Conservation (phyloP, 30 jellyfish, hydroid and myxozoan species). For the Turritopsis rubra region DNA sequence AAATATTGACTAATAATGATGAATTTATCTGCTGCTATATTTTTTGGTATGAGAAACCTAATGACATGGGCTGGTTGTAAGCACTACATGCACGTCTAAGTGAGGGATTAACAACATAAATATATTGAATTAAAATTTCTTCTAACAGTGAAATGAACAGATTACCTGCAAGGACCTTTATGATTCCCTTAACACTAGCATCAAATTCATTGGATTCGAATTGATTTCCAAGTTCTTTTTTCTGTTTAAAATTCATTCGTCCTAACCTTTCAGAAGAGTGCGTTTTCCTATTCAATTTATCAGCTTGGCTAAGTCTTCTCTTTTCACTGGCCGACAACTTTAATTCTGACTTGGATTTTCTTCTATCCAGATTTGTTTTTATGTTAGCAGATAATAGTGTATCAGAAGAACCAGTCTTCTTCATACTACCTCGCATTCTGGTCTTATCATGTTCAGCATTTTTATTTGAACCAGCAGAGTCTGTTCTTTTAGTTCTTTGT, state of each 20-base stretch:
- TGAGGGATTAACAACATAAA: too few relatives aligned
- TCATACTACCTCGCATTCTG: background rate
- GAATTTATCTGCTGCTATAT: too few relatives aligned
- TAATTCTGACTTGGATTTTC: background rate
- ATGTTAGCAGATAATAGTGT: background rate
- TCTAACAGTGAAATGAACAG: background rate
- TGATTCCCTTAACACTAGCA: background rate
- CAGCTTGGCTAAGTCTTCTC: conserved; percentile 1
- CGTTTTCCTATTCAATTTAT: background rate
- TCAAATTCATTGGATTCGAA: background rate
- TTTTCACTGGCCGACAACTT: background rate
- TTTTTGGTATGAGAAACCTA: too few relatives aligned
- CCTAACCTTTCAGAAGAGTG: background rate
- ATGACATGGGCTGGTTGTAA: too few relatives aligned
- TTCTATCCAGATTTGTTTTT: background rate
- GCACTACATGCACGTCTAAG: too few relatives aligned
- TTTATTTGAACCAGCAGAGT: background rate
- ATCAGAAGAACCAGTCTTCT: background rate
- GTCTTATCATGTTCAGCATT: background rate
- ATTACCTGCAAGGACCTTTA: conserved; percentile 10
- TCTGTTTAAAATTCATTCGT: background rate
- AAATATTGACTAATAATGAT: too few relatives aligned
- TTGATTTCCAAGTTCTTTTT: background rate
- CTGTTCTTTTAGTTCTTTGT: background rate
- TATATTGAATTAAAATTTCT: too few relatives aligned